Evolutionary conservation across 2,888 invertebrate species (phyloP).

Genomic region (Harpagoxenus sublaevis): DNA sequence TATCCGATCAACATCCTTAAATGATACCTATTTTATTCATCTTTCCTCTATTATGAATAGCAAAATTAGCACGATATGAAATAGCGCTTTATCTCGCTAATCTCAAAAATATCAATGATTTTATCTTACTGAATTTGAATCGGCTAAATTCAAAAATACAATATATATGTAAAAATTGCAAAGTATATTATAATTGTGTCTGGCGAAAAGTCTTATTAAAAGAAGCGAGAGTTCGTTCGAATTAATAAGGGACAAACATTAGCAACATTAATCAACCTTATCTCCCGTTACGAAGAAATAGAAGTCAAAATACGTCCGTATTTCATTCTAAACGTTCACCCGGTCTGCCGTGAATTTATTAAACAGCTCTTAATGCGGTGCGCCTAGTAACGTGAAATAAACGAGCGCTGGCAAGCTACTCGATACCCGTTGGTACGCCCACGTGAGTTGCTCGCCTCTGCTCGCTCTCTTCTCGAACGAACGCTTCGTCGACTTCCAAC

Average conservation of each 20-base stretch:
- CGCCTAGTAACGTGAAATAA: conserved; percentile 73
- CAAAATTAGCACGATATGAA: conserved; percentile 10
- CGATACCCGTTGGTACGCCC: conserved; percentile 72
- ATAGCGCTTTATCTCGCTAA: not conserved
- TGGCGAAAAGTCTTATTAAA: not conserved
- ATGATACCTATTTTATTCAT: conserved; percentile 18
- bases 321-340: conserved; percentile 56
- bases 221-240: not conserved
- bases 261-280: conserved; percentile 19
- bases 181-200: not conserved
- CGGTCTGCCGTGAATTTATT: conserved; percentile 71
- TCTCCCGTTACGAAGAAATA: not conserved
- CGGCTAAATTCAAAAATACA: not conserved
- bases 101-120: not conserved
- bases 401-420: conserved; percentile 70
- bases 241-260: conserved; percentile 2
- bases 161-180: not conserved
- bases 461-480: conserved; percentile 53
- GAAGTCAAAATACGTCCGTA: conserved; percentile 48
- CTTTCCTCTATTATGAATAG: not conserved
- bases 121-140: not conserved
- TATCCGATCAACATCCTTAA: conserved; percentile 32
- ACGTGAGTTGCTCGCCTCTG: conserved; percentile 53
- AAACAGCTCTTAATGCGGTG: conserved; percentile 69
- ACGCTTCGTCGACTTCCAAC: conserved; percentile 58